A percentile compares a stretch with the other conserved stretches of the same genome.
These are phyloP conservation scores for Rapana venosa DNA, from an alignment of 2,888 invertebrate species.

Conservation along the genomic window DNA sequence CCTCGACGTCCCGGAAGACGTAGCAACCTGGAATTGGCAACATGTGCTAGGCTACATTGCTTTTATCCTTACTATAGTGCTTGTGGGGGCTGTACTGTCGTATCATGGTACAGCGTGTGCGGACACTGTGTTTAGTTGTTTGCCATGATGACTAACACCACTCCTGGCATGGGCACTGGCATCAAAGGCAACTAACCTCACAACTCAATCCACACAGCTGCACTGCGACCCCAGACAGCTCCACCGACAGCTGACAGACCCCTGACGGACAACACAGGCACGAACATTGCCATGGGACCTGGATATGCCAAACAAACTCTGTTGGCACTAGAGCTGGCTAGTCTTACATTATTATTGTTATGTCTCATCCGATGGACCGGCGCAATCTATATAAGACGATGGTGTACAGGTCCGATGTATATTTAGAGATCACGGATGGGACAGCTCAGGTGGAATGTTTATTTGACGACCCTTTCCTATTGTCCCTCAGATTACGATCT, in stretches of 20 bases:
- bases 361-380: neutral
- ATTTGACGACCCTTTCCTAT: neutral
- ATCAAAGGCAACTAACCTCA: no score
- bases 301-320: no score
- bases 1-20: neutral
- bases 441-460: neutral
- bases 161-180: no score
- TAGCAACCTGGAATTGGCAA: neutral
- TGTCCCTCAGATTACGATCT: neutral
- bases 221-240: no score
- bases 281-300: neutral
- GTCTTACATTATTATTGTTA: neutral
- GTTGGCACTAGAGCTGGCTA: neutral
- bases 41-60: neutral
- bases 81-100: neutral
- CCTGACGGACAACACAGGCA: no score
- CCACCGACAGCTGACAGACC: no score
- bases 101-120: neutral
- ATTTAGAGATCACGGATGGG: neutral
- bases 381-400: neutral
- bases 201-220: neutral
- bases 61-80: neutral
- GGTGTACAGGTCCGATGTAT: neutral
- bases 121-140: neutral
- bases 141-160: no score